Conservation (phyloP, 2,113 vertebrate species). For the Anarrhichthys ocellatus region DNA sequence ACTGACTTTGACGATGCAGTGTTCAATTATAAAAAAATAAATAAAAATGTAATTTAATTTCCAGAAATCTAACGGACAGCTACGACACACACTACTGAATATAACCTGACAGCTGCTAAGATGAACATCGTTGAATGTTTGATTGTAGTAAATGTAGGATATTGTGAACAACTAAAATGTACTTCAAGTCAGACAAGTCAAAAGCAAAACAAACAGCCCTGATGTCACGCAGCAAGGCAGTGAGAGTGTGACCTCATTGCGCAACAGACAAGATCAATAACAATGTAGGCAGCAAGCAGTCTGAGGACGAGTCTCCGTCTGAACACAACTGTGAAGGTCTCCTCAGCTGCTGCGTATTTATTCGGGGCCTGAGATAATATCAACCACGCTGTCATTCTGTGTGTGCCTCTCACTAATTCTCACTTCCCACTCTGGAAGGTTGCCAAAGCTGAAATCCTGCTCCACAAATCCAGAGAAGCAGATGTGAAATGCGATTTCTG, state of each 20-base stretch:
- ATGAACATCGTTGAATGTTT: too few species aligned
- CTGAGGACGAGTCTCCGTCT: constrained; percentile 23
- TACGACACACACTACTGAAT: not conserved
- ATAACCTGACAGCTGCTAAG: too few species aligned
- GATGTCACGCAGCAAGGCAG: not conserved
- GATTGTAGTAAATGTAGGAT: too few species aligned
- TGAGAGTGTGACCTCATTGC: constrained; percentile 25
- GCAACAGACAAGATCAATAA: constrained; percentile 47
- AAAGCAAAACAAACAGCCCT: not conserved
- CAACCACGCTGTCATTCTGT: constrained; percentile 33
- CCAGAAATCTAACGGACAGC: too few species aligned
- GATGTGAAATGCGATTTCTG: constrained; percentile 15
- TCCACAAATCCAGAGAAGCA: constrained; percentile 14
- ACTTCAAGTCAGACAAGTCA: not conserved
- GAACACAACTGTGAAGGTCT: constrained; percentile 48
- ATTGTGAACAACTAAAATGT: not conserved
- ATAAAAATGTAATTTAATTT: too few species aligned
- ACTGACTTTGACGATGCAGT: too few species aligned
- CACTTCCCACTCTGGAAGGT: constrained; percentile 42
- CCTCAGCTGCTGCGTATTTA: constrained; percentile 38
- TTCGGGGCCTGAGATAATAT: constrained; percentile 53
- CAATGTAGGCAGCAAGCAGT: constrained; percentile 44
- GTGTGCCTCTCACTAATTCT: constrained; percentile 55
- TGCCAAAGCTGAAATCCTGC: constrained; percentile 19
- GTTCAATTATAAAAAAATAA: too few species aligned